phyloP scores from a whole-genome alignment of 2,888 invertebrate species.

The Cephus nigrinus region DNA sequence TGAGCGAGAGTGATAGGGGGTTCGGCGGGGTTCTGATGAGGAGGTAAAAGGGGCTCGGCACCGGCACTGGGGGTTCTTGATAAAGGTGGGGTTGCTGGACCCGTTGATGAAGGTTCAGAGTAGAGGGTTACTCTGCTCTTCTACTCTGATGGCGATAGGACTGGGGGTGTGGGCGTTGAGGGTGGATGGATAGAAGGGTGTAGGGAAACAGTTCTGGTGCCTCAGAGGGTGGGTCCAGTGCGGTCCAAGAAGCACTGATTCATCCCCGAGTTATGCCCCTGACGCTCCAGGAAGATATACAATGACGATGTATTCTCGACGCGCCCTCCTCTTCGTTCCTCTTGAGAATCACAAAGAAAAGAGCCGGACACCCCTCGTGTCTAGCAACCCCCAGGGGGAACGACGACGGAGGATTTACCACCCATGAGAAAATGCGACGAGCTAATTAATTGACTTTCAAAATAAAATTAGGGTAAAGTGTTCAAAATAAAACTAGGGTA shows the following conservation, averaged over 20 bases:
- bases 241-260: constrained; percentile 64
- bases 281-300: constrained; percentile 51
- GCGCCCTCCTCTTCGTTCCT: constrained; percentile 29
- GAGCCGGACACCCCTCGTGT: not conserved
- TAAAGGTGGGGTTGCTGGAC: constrained; percentile 63
- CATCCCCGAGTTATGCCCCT: constrained; percentile 60
- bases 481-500: not conserved
- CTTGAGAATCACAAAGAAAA: not conserved
- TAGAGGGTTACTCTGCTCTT: constrained; percentile 64
- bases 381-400: not conserved
- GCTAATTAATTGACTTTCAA: not conserved
- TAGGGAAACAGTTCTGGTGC: not conserved
- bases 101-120: constrained; percentile 66
- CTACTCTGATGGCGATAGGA: constrained; percentile 61
- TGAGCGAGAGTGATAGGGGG: constrained; percentile 35
- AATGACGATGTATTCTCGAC: constrained; percentile 52
- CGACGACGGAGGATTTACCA: not conserved
- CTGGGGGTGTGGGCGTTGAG: constrained; percentile 25
- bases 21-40: constrained; percentile 20
- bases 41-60: constrained; percentile 30
- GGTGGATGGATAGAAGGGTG: constrained; percentile 23
- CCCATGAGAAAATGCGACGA: not conserved
- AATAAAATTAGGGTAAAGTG: not conserved
- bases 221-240: constrained; percentile 52
- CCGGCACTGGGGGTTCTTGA: constrained; percentile 56